Percentiles rank a stretch among this genome's conserved stretches.
phyloP scores from a whole-genome alignment of 2,113 vertebrate genomes.

The Rattus rattus region DNA sequence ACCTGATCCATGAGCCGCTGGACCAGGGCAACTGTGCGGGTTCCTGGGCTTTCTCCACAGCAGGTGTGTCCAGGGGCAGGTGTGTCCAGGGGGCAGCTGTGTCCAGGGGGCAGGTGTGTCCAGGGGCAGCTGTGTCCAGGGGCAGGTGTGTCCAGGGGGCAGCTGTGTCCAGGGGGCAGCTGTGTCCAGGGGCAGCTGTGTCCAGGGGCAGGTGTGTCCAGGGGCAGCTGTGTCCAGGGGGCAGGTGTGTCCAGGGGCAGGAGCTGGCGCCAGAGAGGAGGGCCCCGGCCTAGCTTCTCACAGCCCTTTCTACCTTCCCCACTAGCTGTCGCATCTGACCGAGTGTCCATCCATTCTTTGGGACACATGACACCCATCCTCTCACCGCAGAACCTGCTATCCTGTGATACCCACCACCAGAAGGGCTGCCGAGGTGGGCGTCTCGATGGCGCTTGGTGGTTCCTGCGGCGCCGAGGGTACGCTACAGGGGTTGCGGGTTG shows the following conservation, averaged over 20 bases:
- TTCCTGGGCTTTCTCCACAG: constrained; percentile 98
- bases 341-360: constrained; percentile 99
- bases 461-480: constrained; percentile 93
- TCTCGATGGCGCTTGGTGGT: constrained; percentile 97
- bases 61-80: constrained; percentile 84
- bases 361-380: constrained; percentile 96
- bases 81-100: too few relatives aligned
- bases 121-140: too few relatives aligned
- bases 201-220: constrained; percentile 90
- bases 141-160: too few relatives aligned
- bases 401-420: constrained; percentile 95
- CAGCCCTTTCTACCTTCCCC: neutral
- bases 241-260: constrained; percentile 86
- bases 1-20: constrained; percentile 95
- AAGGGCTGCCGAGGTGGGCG: constrained; percentile 93
- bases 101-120: too few relatives aligned
- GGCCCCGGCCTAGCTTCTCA: neutral
- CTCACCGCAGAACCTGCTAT: constrained; percentile 97
- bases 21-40: constrained; percentile 98
- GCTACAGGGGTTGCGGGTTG: neutral
- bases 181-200: constrained; percentile 96
- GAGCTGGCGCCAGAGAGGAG: fast-evolving
- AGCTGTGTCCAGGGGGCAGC: too few relatives aligned
- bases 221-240: constrained; percentile 90
- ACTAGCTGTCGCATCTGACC: constrained; percentile 95